phyloP scores from a whole-genome alignment of 2,797 vertebrate species.

The Odontamblyopus lacepedii region DNA sequence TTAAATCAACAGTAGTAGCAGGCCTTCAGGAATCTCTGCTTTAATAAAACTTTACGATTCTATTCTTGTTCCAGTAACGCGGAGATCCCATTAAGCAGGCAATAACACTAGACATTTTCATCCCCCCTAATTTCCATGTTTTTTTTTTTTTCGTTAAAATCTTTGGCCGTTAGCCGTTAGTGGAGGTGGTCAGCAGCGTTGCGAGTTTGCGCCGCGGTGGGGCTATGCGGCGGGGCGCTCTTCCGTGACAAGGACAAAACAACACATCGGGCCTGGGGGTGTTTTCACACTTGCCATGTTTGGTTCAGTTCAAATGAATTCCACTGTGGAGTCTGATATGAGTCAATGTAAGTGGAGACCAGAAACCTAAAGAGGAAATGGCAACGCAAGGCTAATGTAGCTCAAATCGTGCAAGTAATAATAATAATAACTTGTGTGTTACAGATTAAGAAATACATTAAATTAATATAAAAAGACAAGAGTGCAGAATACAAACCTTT shows the following conservation, averaged over 20 bases:
- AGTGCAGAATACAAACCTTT: too few relatives aligned
- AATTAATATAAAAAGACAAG: too few relatives aligned
- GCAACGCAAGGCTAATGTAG: too few relatives aligned
- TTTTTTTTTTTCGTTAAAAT: background rate
- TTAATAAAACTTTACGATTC: too few relatives aligned
- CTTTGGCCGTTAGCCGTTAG: background rate
- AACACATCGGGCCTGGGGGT: constrained; percentile 3
- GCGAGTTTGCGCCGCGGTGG: background rate
- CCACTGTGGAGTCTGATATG: background rate
- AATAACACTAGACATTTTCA: background rate
- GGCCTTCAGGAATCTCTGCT: too few relatives aligned
- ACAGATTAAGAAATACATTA: too few relatives aligned
- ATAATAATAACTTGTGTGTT: too few relatives aligned
- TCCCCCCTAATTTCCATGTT: background rate
- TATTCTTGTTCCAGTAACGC: background rate
- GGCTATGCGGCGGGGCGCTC: background rate
- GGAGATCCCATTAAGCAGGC: too few relatives aligned
- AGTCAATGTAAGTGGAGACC: constrained; percentile 1
- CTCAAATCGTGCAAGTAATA: too few relatives aligned
- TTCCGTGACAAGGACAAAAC: constrained; percentile 14
- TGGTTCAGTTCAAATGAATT: constrained; percentile 2
- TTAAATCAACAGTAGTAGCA: too few relatives aligned
- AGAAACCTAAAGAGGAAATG: too few relatives aligned
- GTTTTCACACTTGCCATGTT: constrained; percentile 4
- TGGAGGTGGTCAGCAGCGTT: background rate